phyloP scores from a whole-genome alignment of 2,797 vertebrate genomes.

The Cirrhinus mrigala region DNA sequence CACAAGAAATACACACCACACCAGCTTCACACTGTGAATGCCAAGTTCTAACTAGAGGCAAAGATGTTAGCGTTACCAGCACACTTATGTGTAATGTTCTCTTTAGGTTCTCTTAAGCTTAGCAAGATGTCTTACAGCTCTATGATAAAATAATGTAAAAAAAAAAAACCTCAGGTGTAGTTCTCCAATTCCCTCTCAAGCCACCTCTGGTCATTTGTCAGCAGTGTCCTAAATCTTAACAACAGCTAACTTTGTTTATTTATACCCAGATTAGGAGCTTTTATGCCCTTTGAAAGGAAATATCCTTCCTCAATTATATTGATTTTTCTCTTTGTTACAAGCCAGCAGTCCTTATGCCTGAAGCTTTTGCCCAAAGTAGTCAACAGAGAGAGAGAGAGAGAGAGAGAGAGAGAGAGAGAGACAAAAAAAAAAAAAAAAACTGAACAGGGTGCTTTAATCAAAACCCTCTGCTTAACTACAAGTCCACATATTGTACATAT shows the following conservation, averaged over 20 bases:
- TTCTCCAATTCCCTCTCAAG: constrained; percentile 7
- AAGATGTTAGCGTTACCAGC: constrained; percentile 9
- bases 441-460: constrained; percentile 54
- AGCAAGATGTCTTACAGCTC: neutral
- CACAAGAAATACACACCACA: constrained; percentile 43
- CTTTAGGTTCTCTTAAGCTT: neutral
- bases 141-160: constrained; percentile 7
- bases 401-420: too few species aligned
- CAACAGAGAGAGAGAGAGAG: too few species aligned
- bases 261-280: constrained; percentile 25
- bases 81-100: neutral
- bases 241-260: constrained; percentile 19
- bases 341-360: neutral
- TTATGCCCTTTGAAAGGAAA: constrained; percentile 25
- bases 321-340: constrained; percentile 1
- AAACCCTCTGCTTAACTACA: constrained; percentile 47
- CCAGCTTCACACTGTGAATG: constrained; percentile 41
- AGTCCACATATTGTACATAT: constrained; percentile 38
- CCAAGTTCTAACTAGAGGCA: constrained; percentile 39
- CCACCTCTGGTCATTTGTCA: neutral
- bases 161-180: neutral
- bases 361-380: constrained; percentile 4
- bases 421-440: constrained; percentile 1
- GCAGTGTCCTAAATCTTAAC: constrained; percentile 8
- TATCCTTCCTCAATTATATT: constrained; percentile 1